Conservation (phyloP, 2,888 invertebrate species). For the Pseudococcus jackbeardsleyi region DNA sequence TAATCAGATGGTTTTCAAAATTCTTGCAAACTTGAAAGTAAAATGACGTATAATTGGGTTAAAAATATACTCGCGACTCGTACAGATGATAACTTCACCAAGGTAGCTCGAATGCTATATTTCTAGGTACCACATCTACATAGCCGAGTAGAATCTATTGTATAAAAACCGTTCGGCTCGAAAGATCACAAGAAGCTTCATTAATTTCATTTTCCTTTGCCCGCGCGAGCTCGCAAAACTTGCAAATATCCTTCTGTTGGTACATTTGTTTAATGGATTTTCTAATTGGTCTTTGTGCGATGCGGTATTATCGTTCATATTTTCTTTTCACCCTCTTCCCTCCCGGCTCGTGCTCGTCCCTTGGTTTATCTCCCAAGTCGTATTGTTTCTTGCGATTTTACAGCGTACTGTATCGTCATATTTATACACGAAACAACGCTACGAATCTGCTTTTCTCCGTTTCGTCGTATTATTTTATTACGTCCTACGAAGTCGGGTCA, state of each 20-base stretch:
- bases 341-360: not conserved
- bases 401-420: not conserved
- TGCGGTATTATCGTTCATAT: constrained; percentile 44
- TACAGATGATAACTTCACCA: not conserved
- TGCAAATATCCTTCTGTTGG: constrained; percentile 27
- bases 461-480: constrained; percentile 22
- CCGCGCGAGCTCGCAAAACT: not conserved
- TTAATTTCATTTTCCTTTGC: constrained; percentile 57
- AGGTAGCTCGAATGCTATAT: not conserved
- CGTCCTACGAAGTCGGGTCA: not conserved
- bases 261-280: constrained; percentile 62
- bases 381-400: constrained; percentile 27
- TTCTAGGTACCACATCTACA: not conserved
- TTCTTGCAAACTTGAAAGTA: not conserved
- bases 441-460: constrained; percentile 21
- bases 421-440: not conserved
- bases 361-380: not conserved
- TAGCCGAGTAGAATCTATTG: constrained; percentile 1
- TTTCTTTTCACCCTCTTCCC: not conserved
- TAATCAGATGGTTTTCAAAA: not conserved
- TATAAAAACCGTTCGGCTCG: constrained; percentile 54
- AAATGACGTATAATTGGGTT: not conserved
- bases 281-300: constrained; percentile 63
- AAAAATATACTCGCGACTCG: constrained; percentile 4
- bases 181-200: constrained; percentile 62